phyloP scores from a whole-genome alignment of 2,888 invertebrate species.

The Agrochola circellaris region DNA sequence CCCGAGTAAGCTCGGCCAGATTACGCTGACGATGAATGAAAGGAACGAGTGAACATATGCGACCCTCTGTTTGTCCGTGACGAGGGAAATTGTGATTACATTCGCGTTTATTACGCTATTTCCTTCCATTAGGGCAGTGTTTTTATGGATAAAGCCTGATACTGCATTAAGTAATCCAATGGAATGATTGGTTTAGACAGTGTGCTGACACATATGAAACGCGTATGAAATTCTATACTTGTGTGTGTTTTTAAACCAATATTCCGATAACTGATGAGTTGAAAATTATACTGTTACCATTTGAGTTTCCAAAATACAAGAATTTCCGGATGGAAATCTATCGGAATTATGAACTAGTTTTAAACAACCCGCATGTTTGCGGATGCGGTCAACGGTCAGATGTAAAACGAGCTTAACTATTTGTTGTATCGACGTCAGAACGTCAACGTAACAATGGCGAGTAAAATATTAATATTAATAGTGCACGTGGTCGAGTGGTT shows the following conservation, averaged over 20 bases:
- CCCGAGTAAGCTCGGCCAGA: conserved; percentile 75
- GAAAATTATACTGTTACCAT: background rate
- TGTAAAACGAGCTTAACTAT: conserved; percentile 51
- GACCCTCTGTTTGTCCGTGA: conserved; percentile 69
- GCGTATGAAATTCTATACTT: conserved; percentile 4
- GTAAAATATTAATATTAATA: conserved; percentile 66
- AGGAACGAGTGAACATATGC: conserved; percentile 70
- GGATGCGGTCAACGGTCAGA: conserved; percentile 53
- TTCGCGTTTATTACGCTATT: conserved; percentile 83
- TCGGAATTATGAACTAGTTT: conserved; percentile 6
- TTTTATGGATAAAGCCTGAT: conserved; percentile 62
- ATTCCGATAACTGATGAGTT: background rate
- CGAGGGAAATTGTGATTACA: conserved; percentile 79
- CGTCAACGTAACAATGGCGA: conserved; percentile 56
- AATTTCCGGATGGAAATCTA: background rate
- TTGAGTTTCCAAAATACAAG: background rate
- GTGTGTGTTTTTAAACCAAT: background rate
- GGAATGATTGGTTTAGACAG: conserved; percentile 38
- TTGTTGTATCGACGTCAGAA: conserved; percentile 52
- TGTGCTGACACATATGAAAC: conserved; percentile 13
- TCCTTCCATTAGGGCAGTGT: conserved; percentile 76
- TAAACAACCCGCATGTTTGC: conserved; percentile 27
- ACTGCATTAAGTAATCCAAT: conserved; percentile 44
- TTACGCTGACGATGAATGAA: conserved; percentile 73
- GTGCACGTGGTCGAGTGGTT: conserved; percentile 68